Evolutionary conservation across 2,888 invertebrate genomes (phyloP).

Genomic region (Melanchra persicariae): DNA sequence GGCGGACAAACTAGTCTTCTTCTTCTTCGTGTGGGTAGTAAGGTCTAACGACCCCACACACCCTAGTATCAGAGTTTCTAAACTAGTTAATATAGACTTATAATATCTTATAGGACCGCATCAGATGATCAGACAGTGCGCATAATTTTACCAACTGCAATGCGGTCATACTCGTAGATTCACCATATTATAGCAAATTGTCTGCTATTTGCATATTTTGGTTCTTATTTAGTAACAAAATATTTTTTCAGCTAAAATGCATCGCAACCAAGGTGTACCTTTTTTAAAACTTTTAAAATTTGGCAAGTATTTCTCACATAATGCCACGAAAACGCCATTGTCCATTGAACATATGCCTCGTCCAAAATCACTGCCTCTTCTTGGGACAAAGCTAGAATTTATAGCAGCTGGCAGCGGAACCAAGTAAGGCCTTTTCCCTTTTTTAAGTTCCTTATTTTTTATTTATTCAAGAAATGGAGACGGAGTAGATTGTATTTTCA

Average conservation of each 20-base stretch:
- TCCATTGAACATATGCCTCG: conserved; percentile 86
- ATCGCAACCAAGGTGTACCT: conserved; percentile 40
- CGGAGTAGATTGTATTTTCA: neutral
- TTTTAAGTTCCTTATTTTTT: neutral
- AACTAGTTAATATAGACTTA: neutral
- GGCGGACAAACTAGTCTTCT: too few species aligned
- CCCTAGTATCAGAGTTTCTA: too few species aligned
- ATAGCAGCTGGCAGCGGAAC: conserved; percentile 80
- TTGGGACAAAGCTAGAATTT: conserved; percentile 90
- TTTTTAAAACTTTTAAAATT: conserved; percentile 28
- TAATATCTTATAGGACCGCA: neutral
- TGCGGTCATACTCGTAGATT: neutral
- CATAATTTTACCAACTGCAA: neutral
- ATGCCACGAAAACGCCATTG: conserved; percentile 47
- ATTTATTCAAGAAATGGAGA: neutral
- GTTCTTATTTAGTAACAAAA: neutral
- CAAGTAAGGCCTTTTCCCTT: conserved; percentile 81
- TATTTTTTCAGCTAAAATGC: conserved; percentile 64
- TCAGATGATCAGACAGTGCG: neutral
- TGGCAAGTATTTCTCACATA: conserved; percentile 25
- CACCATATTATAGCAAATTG: neutral
- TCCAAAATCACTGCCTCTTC: conserved; percentile 87
- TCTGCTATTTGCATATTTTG: neutral
- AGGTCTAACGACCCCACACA: too few species aligned
- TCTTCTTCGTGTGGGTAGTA: too few species aligned